phyloP scores from a whole-genome alignment of 2,888 invertebrate genomes.

The Rhimphoctona megacephalus region DNA sequence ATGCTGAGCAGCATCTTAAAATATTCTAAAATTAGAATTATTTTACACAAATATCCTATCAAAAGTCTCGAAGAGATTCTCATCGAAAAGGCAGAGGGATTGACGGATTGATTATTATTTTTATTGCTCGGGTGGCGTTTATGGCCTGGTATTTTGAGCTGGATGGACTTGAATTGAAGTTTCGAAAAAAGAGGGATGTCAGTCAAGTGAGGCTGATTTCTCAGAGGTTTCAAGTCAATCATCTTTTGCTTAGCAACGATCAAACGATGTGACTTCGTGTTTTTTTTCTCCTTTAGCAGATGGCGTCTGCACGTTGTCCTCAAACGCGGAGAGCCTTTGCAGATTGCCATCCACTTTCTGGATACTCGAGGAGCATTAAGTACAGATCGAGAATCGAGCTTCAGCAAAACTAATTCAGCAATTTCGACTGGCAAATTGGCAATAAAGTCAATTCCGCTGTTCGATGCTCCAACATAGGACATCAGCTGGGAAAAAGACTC shows the following conservation, averaged over 20 bases:
- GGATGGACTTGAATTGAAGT: too few relatives aligned
- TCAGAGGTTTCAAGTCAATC: too few relatives aligned
- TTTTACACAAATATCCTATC: background rate
- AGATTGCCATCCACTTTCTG: constrained; percentile 43
- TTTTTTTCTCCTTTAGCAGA: constrained; percentile 28
- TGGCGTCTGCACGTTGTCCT: constrained; percentile 26
- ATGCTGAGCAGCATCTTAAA: too few relatives aligned
- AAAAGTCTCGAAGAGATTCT: constrained; percentile 24
- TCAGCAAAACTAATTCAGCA: constrained; percentile 41
- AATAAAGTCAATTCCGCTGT: constrained; percentile 26
- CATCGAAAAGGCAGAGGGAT: background rate
- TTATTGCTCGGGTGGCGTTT: background rate
- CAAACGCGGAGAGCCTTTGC: constrained; percentile 17
- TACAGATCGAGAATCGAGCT: constrained; percentile 39
- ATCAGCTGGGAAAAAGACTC: constrained; percentile 28
- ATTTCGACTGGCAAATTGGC: constrained; percentile 51
- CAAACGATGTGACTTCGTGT: background rate
- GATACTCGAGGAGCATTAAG: constrained; percentile 45
- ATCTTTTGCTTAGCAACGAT: background rate
- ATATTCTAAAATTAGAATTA: background rate
- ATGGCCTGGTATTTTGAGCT: background rate
- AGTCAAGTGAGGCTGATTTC: too few relatives aligned
- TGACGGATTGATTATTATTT: background rate
- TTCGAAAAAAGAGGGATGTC: too few relatives aligned
- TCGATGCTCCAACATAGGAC: constrained; percentile 20